These are phyloP conservation scores for Tamandua tetradactyla DNA, from an alignment of 2,797 vertebrate species.

Conservation along the genomic window DNA sequence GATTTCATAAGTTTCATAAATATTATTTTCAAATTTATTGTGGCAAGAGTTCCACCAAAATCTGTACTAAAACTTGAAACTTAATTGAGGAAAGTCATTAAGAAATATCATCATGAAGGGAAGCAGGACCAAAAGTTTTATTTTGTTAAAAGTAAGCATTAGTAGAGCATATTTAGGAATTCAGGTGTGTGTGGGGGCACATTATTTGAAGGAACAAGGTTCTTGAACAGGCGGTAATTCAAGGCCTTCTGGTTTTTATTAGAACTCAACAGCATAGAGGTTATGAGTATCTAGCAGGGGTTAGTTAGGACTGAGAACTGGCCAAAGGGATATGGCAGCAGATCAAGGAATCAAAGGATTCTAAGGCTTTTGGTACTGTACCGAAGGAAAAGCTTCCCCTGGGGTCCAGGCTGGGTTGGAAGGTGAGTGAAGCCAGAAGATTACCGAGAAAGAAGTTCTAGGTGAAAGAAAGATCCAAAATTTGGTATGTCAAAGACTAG, in stretches of 20 bases:
- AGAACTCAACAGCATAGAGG: not conserved
- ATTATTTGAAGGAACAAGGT: not conserved
- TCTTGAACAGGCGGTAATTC: not conserved
- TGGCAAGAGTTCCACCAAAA: not conserved
- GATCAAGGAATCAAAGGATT: not conserved
- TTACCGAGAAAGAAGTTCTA: not conserved
- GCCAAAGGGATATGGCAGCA: not conserved
- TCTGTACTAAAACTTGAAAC: not conserved
- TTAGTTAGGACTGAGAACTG: not conserved
- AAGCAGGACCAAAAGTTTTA: not conserved
- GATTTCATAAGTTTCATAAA: not conserved
- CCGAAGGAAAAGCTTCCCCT: not conserved
- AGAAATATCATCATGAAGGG: not conserved
- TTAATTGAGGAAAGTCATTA: not conserved
- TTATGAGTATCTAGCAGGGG: not conserved
- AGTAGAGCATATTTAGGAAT: not conserved
- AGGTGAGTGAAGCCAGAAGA: not conserved
- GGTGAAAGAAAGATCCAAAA: not conserved
- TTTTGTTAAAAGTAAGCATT: not conserved
- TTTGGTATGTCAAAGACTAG: fast-evolving
- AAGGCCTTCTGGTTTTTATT: not conserved
- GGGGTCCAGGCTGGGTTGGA: not conserved
- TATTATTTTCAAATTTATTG: slow-evolving; percentile 13
- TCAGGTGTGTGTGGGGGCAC: too few species aligned
- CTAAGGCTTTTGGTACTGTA: not conserved